Conservation (phyloP, 2,888 invertebrate species). For the Unio pictorum region DNA sequence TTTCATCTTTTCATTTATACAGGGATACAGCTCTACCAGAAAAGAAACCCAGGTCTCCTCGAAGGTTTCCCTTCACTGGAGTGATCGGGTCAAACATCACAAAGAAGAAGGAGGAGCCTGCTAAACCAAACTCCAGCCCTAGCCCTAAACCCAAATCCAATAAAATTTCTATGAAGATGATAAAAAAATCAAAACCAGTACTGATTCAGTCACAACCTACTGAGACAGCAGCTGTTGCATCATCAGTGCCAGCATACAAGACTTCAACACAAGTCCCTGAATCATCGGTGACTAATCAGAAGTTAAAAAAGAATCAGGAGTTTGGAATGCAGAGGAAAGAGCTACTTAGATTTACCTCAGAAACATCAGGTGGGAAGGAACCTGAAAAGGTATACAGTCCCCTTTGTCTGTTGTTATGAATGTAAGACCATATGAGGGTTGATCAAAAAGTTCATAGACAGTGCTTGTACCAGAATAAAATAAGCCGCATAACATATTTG, state of each 20-base stretch:
- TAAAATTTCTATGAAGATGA: slow-evolving; percentile 16
- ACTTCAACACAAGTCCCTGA: slow-evolving; percentile 1
- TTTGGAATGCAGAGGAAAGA: slow-evolving; percentile 47
- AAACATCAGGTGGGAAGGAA: background rate
- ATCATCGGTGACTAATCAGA: slow-evolving; percentile 10
- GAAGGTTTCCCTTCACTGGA: slow-evolving; percentile 25
- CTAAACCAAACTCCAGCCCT: too few relatives aligned
- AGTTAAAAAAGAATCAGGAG: slow-evolving; percentile 34
- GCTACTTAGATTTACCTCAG: slow-evolving; percentile 25
- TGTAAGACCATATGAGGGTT: too few relatives aligned
- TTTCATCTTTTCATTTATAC: slow-evolving; percentile 1
- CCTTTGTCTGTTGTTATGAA: too few relatives aligned
- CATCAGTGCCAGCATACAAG: slow-evolving; percentile 12
- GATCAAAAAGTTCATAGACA: too few relatives aligned
- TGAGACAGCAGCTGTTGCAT: slow-evolving; percentile 10
- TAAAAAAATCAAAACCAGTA: slow-evolving; percentile 19
- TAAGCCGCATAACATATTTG: too few relatives aligned
- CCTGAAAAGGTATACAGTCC: background rate
- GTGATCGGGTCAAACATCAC: too few relatives aligned
- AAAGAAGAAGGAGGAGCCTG: too few relatives aligned
- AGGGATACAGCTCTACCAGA: slow-evolving; percentile 35
- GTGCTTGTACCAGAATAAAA: too few relatives aligned
- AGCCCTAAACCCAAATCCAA: too few relatives aligned
- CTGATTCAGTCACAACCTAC: slow-evolving; percentile 13
- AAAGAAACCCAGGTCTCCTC: slow-evolving; percentile 21